These are phyloP conservation scores for Aphaenogaster floridana DNA, from an alignment of 1,140 invertebrate genomes.

Conservation along the genomic window DNA sequence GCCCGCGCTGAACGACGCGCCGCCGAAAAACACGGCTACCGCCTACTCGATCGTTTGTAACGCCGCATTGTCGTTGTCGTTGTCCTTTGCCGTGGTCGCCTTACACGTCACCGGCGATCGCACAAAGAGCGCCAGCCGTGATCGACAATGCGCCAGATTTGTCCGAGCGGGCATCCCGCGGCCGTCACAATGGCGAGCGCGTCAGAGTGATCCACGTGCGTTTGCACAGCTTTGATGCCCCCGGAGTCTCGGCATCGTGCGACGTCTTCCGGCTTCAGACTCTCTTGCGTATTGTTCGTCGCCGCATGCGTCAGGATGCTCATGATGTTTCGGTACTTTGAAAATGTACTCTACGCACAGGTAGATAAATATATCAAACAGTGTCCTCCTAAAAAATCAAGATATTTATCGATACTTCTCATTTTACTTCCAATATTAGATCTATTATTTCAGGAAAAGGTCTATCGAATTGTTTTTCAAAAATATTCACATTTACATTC, in stretches of 20 bases:
- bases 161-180: constrained; percentile 64
- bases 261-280: not conserved
- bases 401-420: not conserved
- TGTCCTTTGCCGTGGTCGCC: constrained; percentile 47
- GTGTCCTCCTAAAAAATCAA: not conserved
- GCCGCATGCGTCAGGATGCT: not conserved
- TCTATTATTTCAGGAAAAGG: not conserved
- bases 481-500: not conserved
- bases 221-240: constrained; percentile 42
- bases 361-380: not conserved
- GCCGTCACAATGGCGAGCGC: constrained; percentile 61
- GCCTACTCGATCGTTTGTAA: constrained; percentile 77
- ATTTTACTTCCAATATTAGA: not conserved
- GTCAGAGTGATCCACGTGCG: constrained; percentile 56
- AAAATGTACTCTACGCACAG: not conserved
- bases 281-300: constrained; percentile 17
- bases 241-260: not conserved
- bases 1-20: constrained; percentile 41
- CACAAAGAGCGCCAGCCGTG: constrained; percentile 64
- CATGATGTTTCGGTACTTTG: not conserved
- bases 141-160: constrained; percentile 77
- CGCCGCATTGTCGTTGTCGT: constrained; percentile 63
- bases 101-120: constrained; percentile 62
- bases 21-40: constrained; percentile 80
- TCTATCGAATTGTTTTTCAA: not conserved